Evolutionary conservation across 2,113 vertebrate genomes (phyloP), one percentile per base, ranked within the genome.

Genomic region (Pygoscelis antarcticus): DNA sequence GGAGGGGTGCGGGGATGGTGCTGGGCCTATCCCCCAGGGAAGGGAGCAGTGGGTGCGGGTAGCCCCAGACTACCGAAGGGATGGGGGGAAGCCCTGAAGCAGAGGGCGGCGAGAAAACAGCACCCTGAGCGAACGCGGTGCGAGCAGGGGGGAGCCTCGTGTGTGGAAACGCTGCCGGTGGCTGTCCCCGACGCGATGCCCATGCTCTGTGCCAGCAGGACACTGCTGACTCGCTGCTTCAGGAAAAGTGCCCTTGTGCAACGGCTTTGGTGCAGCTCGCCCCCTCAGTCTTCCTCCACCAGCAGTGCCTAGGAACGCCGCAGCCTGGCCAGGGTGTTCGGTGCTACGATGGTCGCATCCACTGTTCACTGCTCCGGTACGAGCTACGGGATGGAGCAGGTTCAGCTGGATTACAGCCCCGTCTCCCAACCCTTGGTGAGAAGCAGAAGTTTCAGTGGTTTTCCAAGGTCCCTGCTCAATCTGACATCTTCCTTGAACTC

Each of bases 131-230:
- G 1, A 65, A 11, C 0, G 1, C 0, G 6, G 16, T 3, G 55
- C 3, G 34, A 65, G 55, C 13, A 40, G 47, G 32, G 11, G 27
- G 46, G 58, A 77, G 30, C 30, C n/a, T 25, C 1, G 2, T 6
- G 58, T 20, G 52, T 2, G 2, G 34, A 19, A 52, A 21, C 0
- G 0, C 32, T 14, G 27, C 34, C 0, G 5, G 36, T 2, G 6
- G 68, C 40, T 42, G 44, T 14, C 26, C 90, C 40, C 11, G 2
- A 3, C 2, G 11, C 0, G 4, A 29, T 40, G 55, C 29, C 62
- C 2, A 1, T 14, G 42, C 47, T 10, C 32, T 2, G 32, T 15
- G 64, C 25, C 32, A 29, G 42, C 15, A 8, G 42, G 25, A 42
- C 3, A 5, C 69, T n/a, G 72, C 60, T 2, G 4, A 30, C 20